Evolutionary conservation across 1,140 invertebrate genomes (phyloP).

Genomic region (Pseudomyrmex dendroicus): DNA sequence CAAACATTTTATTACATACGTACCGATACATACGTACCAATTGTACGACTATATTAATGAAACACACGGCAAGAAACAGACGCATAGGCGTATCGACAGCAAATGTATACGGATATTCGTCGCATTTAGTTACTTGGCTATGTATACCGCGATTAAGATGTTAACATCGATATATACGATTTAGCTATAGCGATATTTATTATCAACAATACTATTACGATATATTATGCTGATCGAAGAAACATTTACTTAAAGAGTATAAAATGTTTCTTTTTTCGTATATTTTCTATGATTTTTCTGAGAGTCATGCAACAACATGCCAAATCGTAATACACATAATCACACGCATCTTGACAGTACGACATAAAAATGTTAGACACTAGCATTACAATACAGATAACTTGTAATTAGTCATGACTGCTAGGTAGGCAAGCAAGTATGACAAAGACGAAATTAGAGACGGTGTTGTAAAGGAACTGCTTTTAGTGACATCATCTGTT

Average conservation of each 20-base stretch:
- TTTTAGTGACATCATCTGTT: constrained; percentile 11
- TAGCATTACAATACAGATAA: constrained; percentile 27
- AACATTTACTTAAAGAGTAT: not conserved
- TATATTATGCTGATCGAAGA: not conserved
- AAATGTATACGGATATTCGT: constrained; percentile 35
- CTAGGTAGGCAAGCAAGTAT: constrained; percentile 7
- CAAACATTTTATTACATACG: constrained; percentile 53
- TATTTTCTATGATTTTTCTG: not conserved
- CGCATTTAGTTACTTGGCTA: constrained; percentile 44
- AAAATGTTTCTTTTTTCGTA: too few species aligned
- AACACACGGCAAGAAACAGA: constrained; percentile 28
- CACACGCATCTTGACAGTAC: not conserved
- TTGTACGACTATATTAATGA: not conserved
- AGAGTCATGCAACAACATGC: not conserved
- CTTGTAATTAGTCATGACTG: constrained; percentile 16
- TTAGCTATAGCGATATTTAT: constrained; percentile 31
- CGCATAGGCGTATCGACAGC: constrained; percentile 29
- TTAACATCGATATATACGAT: constrained; percentile 24
- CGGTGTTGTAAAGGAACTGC: not conserved
- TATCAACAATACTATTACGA: constrained; percentile 16
- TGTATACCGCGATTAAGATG: constrained; percentile 40
- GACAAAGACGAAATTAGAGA: constrained; percentile 14
- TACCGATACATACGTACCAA: not conserved
- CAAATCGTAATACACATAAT: not conserved
- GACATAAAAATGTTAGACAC: constrained; percentile 12